Evolutionary conservation across 2,797 vertebrate species (phyloP).

Genomic region (Smutsia gigantea): DNA sequence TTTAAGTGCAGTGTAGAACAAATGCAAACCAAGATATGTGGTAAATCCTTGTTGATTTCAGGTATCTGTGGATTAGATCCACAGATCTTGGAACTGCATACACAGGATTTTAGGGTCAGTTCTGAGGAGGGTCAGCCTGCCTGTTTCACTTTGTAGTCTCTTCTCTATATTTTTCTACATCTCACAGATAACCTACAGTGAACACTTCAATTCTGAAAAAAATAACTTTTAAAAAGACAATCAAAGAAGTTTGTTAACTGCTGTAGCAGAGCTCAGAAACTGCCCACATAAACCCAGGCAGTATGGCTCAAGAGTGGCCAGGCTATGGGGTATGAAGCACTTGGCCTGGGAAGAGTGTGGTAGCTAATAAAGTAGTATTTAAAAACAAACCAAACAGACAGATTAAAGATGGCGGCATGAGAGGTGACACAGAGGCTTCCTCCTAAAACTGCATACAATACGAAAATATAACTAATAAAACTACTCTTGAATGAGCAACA

Average conservation of each 20-base stretch:
- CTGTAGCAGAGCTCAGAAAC: background rate
- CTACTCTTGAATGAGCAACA: no score
- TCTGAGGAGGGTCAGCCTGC: background rate
- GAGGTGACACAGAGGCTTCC: no score
- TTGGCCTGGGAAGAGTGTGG: background rate
- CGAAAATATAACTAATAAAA: no score
- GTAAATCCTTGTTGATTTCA: background rate
- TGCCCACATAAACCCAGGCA: background rate
- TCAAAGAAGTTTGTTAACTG: background rate
- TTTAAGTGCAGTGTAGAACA: background rate
- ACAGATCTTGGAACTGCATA: background rate
- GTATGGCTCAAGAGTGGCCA: background rate
- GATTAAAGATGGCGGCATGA: no score
- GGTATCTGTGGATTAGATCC: background rate
- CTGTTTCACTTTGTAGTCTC: conserved; percentile 12
- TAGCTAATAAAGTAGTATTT: background rate
- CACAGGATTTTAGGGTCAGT: background rate
- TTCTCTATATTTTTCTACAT: conserved; percentile 8
- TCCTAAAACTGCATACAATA: no score
- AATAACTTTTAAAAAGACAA: background rate
- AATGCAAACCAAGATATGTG: background rate
- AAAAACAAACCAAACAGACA: conserved; percentile 21
- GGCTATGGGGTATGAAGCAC: background rate
- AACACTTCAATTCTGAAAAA: conserved; percentile 51
- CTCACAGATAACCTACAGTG: background rate